Evolutionary conservation across 2,113 vertebrate genomes (phyloP).

Genomic region (Prunella fulvescens): DNA sequence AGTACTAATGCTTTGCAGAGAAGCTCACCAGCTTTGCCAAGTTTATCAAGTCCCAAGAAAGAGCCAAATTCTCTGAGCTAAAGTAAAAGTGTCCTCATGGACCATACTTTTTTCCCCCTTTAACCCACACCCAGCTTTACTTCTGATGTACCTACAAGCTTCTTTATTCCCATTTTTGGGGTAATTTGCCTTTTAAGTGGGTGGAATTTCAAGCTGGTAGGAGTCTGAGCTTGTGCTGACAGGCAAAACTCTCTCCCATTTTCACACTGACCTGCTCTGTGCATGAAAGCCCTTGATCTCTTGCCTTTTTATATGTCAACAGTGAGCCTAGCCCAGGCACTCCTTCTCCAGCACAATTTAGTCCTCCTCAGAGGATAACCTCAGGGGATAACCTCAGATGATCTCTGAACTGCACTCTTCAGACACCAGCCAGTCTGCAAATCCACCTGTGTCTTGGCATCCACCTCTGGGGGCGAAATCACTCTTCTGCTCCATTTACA

Average conservation of each 20-base stretch:
- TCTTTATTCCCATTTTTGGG: background rate
- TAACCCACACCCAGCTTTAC: background rate
- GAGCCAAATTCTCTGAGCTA: background rate
- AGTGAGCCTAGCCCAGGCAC: background rate
- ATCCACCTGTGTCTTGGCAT: background rate
- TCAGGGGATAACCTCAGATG: background rate
- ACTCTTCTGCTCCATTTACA: background rate
- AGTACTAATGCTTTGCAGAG: background rate
- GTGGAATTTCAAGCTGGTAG: background rate
- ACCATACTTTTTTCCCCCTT: background rate
- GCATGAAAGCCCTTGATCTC: background rate
- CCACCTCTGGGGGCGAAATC: fast-evolving
- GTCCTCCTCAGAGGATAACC: background rate
- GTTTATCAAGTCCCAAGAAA: background rate
- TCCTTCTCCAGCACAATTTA: background rate
- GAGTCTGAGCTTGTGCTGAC: background rate
- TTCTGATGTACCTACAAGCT: background rate
- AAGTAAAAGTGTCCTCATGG: background rate
- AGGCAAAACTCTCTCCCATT: background rate
- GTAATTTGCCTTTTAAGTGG: background rate
- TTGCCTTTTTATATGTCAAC: background rate
- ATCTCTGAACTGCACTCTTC: background rate
- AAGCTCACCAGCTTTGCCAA: background rate
- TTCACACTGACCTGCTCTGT: background rate
- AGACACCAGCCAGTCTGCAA: background rate